A percentile compares a stretch with the other conserved stretches of the same genome.
Evolutionary conservation across 2,888 invertebrate species (phyloP).

Genomic region (Unio delphinus): DNA sequence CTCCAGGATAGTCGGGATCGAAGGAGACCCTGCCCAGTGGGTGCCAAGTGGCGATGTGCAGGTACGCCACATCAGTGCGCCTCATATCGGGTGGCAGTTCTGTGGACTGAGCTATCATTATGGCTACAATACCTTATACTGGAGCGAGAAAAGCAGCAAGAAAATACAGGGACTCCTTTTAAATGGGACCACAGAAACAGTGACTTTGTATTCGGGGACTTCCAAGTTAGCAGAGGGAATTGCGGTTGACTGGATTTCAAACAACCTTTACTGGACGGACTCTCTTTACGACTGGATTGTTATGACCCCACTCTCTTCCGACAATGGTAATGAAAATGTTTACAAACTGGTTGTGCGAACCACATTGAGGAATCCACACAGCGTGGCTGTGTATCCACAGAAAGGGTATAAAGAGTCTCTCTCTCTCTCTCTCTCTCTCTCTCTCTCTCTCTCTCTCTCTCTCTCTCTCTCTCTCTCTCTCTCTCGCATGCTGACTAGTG

Average conservation of each 20-base stretch:
- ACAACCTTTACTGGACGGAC: slow-evolving; percentile 67
- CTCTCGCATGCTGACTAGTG: not conserved
- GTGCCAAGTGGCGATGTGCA: slow-evolving; percentile 51
- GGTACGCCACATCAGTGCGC: slow-evolving; percentile 62
- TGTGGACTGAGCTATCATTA: slow-evolving; percentile 58
- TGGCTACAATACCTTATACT: slow-evolving; percentile 50
- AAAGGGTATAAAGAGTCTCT: slow-evolving; percentile 52
- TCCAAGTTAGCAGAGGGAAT: slow-evolving; percentile 62
- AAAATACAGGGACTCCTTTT: slow-evolving; percentile 54
- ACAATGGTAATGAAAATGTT: slow-evolving; percentile 8
- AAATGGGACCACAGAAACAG: slow-evolving; percentile 54
- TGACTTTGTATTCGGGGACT: slow-evolving; percentile 58
- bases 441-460: too few species aligned
- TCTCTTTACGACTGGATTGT: slow-evolving; percentile 66
- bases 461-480: slow-evolving; percentile 1
- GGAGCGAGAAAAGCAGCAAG: slow-evolving; percentile 63
- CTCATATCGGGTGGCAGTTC: slow-evolving; percentile 64
- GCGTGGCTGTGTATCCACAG: slow-evolving; percentile 62
- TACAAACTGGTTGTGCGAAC: slow-evolving; percentile 46
- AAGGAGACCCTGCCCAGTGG: slow-evolving; percentile 64
- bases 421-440: not conserved
- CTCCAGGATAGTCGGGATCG: slow-evolving; percentile 61
- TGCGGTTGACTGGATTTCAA: slow-evolving; percentile 63
- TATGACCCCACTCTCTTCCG: slow-evolving; percentile 45
- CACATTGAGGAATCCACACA: slow-evolving; percentile 59